Percentiles rank a stretch among this genome's conserved stretches.
These are phyloP conservation scores for Streptopelia turtur DNA, from an alignment of 2,797 vertebrate genomes.

Conservation along the genomic window DNA sequence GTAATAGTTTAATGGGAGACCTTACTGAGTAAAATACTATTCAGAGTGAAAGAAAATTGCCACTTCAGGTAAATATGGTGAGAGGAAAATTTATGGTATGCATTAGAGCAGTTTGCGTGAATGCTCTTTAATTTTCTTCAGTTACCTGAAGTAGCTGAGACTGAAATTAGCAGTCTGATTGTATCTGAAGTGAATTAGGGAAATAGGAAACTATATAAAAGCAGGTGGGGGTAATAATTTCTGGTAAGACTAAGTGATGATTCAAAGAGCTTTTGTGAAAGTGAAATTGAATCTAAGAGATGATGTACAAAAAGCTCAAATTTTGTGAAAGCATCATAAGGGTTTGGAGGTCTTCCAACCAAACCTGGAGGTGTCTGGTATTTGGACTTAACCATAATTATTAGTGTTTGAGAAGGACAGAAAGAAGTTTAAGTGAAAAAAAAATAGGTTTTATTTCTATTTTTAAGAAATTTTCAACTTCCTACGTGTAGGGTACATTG, in stretches of 20 bases:
- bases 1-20: not conserved
- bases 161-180: not conserved
- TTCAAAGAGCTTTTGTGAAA: not conserved
- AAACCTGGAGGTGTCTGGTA: not conserved
- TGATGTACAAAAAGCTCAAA: not conserved
- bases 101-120: not conserved
- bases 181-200: not conserved
- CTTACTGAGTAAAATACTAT: not conserved
- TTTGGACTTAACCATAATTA: not conserved
- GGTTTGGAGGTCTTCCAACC: not conserved
- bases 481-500: not conserved
- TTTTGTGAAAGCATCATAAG: not conserved
- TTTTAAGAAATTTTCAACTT: not conserved
- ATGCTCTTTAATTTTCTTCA: not conserved
- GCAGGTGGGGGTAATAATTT: not conserved
- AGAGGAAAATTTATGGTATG: not conserved
- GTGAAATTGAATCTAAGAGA: not conserved
- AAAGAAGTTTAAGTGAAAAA: not conserved
- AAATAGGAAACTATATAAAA: not conserved
- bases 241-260: not conserved
- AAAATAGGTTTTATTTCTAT: not conserved
- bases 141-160: not conserved
- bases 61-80: not conserved
- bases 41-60: not conserved
- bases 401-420: not conserved